Evolutionary conservation across 2,113 vertebrate species (phyloP), one percentile per base, ranked within the genome.

Genomic region (Phainopepla nitens): DNA sequence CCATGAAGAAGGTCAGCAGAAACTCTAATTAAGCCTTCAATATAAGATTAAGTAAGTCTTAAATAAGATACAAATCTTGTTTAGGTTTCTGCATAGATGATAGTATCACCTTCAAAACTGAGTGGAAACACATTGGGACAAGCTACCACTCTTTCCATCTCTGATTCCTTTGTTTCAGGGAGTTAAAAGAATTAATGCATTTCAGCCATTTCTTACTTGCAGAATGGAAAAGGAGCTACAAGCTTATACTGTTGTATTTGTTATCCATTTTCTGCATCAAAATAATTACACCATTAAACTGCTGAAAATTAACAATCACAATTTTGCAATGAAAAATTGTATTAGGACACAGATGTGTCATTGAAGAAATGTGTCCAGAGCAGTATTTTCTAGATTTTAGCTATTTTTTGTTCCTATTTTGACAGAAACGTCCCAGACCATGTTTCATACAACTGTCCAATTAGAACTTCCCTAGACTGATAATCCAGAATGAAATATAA

Each of bases 401-500:
- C 24, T 87, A 65, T 31, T 92, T 86, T 62, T 87, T 47, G 4
- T 90, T 91, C 9, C 33, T n/a, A 8, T 24, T n/a, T 51, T 84
- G 54, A 10, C 51, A 90, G 65, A 84, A 82, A 58, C 25, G 16
- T 92, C 36, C 6, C 50, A 58, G 44, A 56, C 7, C 14, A 27
- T 82, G 24, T 87, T 91, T 94, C 62, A 87, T 27, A 75, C 5
- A 85, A 31, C 20, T 84, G 57, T 69, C 76, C 69, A 93, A 51
- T 82, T 90, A 91, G 39, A 91, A 85, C 35, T 95, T 90, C 66
- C 47, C 41, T 65, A 29, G 51, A 87, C 58, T 72, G 65, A 85
- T 57, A 68, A 91, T 53, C 42, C 85, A 41, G 82, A 89, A 90
- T 51, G 53, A 94, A 96, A 80, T 90, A 91, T 58, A 96, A 94